Conservation (phyloP, 2,113 vertebrate species). For the Channa maculata region DNA sequence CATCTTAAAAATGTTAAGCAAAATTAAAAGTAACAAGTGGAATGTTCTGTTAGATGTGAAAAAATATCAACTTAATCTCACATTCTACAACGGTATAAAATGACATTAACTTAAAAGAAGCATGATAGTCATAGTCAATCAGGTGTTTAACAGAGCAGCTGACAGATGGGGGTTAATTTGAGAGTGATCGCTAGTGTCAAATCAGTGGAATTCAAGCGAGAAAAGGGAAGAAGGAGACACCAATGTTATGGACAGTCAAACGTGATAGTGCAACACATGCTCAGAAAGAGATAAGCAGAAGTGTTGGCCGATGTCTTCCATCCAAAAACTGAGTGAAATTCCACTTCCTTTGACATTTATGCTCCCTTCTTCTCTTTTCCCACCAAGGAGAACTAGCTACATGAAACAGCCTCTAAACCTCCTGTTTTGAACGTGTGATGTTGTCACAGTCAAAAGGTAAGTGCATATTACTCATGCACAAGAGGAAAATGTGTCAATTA, state of each 20-base stretch:
- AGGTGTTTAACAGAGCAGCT: slow-evolving; percentile 21
- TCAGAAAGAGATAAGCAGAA: slow-evolving; percentile 37
- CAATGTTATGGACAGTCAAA: slow-evolving; percentile 24
- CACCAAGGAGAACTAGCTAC: slow-evolving; percentile 50
- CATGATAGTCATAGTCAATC: slow-evolving; percentile 24
- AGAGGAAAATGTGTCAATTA: slow-evolving; percentile 52
- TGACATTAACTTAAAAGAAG: slow-evolving; percentile 53
- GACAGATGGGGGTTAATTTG: slow-evolving; percentile 14
- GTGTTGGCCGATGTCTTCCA: slow-evolving; percentile 25
- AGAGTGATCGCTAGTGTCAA: not conserved
- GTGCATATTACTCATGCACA: slow-evolving; percentile 53
- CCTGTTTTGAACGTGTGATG: slow-evolving; percentile 29
- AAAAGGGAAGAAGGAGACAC: slow-evolving; percentile 26
- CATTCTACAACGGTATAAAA: slow-evolving; percentile 54
- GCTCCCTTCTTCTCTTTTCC: slow-evolving; percentile 26
- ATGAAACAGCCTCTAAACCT: slow-evolving; percentile 54
- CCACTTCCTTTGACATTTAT: not conserved
- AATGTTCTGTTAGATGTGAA: slow-evolving; percentile 69
- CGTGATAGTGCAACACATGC: slow-evolving; percentile 48
- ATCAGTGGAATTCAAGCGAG: slow-evolving; percentile 15
- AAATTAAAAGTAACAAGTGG: slow-evolving; percentile 69
- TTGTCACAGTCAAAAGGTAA: slow-evolving; percentile 67
- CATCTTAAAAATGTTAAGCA: slow-evolving; percentile 22
- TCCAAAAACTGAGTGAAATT: not conserved
- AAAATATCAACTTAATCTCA: slow-evolving; percentile 41